Evolutionary conservation across 1,140 invertebrate species (phyloP).

Genomic region (Vanessa atalanta): DNA sequence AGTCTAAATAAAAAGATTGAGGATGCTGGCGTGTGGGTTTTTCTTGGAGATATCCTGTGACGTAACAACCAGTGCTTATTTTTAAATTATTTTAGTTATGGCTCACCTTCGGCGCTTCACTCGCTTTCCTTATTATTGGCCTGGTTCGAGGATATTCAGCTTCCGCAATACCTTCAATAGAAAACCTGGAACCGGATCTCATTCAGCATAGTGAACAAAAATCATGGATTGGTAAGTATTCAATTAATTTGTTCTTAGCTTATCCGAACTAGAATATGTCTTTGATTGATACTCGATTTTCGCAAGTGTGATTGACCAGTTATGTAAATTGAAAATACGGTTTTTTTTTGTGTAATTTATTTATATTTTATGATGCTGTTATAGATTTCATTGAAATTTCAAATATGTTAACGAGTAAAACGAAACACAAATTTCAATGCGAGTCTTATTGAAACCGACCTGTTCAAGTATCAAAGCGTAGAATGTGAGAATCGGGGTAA

Average conservation of each 20-base stretch:
- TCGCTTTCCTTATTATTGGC: slow-evolving; percentile 82
- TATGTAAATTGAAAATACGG: background rate
- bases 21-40: slow-evolving; percentile 23
- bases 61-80: slow-evolving; percentile 20
- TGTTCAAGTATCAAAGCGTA: too few relatives aligned
- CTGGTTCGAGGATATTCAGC: slow-evolving; percentile 82
- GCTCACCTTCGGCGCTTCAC: slow-evolving; percentile 79
- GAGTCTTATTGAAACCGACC: too few relatives aligned
- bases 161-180: slow-evolving; percentile 82
- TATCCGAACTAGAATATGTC: too few relatives aligned
- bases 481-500: too few relatives aligned
- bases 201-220: slow-evolving; percentile 74
- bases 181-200: slow-evolving; percentile 60
- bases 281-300: too few relatives aligned
- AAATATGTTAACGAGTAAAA: too few relatives aligned
- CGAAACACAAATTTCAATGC: too few relatives aligned
- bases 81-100: slow-evolving; percentile 70
- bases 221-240: slow-evolving; percentile 82
- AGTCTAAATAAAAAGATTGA: slow-evolving; percentile 43
- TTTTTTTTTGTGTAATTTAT: too few relatives aligned
- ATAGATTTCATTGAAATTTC: too few relatives aligned
- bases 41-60: slow-evolving; percentile 25
- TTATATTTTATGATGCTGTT: too few relatives aligned
- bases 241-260: background rate
- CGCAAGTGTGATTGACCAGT: too few relatives aligned